Percentiles rank a stretch among this genome's conserved stretches.
phyloP scores from a whole-genome alignment of 2,888 invertebrate genomes.

The Exocentrus adspersus region DNA sequence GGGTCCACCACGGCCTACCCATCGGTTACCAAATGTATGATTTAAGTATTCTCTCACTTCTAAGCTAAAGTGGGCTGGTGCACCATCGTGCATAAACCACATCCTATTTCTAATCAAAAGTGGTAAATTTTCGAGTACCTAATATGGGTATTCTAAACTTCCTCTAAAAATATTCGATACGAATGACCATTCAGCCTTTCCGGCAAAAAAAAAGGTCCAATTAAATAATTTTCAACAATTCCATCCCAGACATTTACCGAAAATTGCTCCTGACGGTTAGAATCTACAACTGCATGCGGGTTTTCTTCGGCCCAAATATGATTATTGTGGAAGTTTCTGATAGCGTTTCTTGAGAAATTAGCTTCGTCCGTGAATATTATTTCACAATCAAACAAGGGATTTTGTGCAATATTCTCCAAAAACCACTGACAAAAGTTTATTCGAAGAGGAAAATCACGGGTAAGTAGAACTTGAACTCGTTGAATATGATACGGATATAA shows the following conservation, averaged over 20 bases:
- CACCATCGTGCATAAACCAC: no score
- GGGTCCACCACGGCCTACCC: no score
- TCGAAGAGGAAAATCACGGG: constrained; percentile 17
- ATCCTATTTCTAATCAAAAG: no score
- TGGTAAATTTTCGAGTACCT: no score
- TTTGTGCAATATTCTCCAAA: neutral
- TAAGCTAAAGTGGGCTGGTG: no score
- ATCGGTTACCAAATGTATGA: no score
- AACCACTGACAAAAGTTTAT: constrained; percentile 21
- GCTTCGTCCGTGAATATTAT: constrained; percentile 31
- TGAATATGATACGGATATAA: constrained; percentile 8
- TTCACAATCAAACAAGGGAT: constrained; percentile 14
- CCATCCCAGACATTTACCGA: constrained; percentile 41
- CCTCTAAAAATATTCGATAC: constrained; percentile 38
- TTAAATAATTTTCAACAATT: constrained; percentile 29
- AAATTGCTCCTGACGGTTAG: constrained; percentile 36
- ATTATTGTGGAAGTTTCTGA: constrained; percentile 37
- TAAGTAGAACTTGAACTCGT: constrained; percentile 27
- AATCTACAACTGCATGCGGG: constrained; percentile 34
- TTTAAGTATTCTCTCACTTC: no score
- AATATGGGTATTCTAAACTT: no score
- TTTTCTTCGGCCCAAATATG: constrained; percentile 38
- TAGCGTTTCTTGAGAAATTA: constrained; percentile 35
- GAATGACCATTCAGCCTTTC: constrained; percentile 30
- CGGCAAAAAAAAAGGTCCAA: constrained; percentile 38